These are phyloP conservation scores for Drosophila teissieri DNA, from an alignment of 1,140 invertebrate species.

Conservation along the genomic window DNA sequence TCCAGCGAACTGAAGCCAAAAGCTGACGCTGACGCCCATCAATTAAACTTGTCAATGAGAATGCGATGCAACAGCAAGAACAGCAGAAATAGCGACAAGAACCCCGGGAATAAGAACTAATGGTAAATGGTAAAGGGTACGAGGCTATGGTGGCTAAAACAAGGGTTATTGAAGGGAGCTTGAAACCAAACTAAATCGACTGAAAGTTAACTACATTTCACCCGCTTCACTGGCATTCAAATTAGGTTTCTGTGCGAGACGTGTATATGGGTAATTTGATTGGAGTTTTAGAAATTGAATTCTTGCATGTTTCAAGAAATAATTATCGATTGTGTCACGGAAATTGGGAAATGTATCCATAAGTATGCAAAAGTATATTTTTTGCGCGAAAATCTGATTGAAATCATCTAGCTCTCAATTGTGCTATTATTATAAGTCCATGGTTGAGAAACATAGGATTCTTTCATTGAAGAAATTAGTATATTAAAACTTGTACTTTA, in stretches of 20 bases:
- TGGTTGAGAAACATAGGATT: too few relatives aligned
- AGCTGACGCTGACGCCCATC: conserved; percentile 61
- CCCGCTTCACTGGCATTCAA: background rate
- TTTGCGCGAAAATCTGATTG: too few relatives aligned
- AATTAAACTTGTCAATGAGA: conserved; percentile 70
- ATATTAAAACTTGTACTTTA: background rate
- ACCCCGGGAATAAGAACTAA: conserved; percentile 36
- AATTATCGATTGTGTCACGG: too few relatives aligned
- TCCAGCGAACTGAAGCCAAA: conserved; percentile 31
- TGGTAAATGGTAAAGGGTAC: conserved; percentile 1
- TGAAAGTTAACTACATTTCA: conserved; percentile 39
- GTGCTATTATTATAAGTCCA: too few relatives aligned
- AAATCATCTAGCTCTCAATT: too few relatives aligned
- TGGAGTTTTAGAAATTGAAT: background rate
- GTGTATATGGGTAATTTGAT: conserved; percentile 13
- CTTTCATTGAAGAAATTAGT: too few relatives aligned
- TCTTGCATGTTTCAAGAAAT: background rate
- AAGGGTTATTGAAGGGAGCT: background rate
- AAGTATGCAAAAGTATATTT: too few relatives aligned
- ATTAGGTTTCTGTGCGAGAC: conserved; percentile 15
- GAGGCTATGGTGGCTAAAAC: background rate
- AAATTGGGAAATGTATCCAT: too few relatives aligned
- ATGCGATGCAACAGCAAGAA: conserved; percentile 24
- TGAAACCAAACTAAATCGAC: background rate
- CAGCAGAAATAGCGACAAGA: conserved; percentile 39